Evolutionary conservation across 1,140 invertebrate genomes (phyloP).

Genomic region (Orussus abietinus): DNA sequence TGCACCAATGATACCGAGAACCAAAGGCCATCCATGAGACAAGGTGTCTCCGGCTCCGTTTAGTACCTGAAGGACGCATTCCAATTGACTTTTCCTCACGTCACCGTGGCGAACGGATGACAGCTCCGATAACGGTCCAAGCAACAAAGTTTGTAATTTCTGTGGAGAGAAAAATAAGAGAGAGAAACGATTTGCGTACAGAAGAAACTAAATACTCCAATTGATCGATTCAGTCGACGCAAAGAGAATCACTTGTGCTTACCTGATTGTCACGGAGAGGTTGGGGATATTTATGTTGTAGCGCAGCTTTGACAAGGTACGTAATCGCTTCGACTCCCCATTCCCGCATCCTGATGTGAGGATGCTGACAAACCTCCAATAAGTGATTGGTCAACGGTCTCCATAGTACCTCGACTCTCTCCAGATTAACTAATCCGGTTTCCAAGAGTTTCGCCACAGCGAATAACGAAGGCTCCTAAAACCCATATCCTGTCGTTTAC

Average conservation of each 20-base stretch:
- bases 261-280: constrained; percentile 84
- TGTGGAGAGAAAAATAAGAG: constrained; percentile 36
- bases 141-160: constrained; percentile 79
- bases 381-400: constrained; percentile 94
- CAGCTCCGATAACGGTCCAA: constrained; percentile 86
- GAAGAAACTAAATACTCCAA: constrained; percentile 8
- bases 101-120: constrained; percentile 86
- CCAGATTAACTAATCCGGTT: constrained; percentile 92
- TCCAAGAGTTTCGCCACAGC: constrained; percentile 96
- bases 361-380: constrained; percentile 93
- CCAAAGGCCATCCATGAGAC: constrained; percentile 89
- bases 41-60: constrained; percentile 89
- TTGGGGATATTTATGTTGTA: constrained; percentile 81
- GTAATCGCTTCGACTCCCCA: constrained; percentile 98
- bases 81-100: constrained; percentile 90
- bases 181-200: constrained; percentile 1
- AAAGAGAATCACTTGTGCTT: constrained; percentile 19
- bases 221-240: no score
- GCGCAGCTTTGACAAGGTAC: constrained; percentile 88
- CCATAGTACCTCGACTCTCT: constrained; percentile 92
- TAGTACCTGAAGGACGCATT: constrained; percentile 89
- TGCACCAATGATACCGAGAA: constrained; percentile 91
- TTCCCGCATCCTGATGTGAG: constrained; percentile 90
- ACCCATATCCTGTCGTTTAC: no score
- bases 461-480: constrained; percentile 91